These are phyloP conservation scores for Astur gentilis DNA, from an alignment of 2,113 vertebrate species.

Conservation along the genomic window DNA sequence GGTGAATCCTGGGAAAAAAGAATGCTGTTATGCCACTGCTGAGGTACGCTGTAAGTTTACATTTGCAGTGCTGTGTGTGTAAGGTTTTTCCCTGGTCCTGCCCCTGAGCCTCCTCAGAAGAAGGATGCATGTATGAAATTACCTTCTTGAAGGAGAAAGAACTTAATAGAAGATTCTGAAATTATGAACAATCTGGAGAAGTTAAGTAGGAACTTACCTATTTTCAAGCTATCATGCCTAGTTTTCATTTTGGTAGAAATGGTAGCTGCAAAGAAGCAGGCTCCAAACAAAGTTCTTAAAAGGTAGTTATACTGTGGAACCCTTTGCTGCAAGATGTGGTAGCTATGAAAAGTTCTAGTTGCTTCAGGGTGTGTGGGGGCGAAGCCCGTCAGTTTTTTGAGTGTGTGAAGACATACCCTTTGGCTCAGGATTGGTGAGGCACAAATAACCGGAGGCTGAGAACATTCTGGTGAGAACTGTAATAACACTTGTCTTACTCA, in stretches of 20 bases:
- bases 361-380: rapidly evolving
- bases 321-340: background rate
- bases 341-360: background rate
- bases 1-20: background rate
- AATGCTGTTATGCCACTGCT: background rate
- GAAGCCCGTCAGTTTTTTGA: background rate
- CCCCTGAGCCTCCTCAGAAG: background rate
- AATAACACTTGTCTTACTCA: background rate
- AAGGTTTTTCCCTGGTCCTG: background rate
- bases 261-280: background rate
- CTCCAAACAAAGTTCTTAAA: background rate
- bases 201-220: background rate
- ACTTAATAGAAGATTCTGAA: background rate
- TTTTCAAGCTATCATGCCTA: rapidly evolving
- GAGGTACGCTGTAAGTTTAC: rapidly evolving
- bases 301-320: background rate
- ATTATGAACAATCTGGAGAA: background rate
- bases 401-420: background rate
- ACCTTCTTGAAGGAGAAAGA: background rate
- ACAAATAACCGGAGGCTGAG: background rate
- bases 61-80: background rate
- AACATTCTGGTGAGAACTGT: background rate
- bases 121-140: background rate
- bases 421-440: background rate
- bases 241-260: background rate